Conservation (phyloP, 2,113 vertebrate species). For the Microtus montanus region DNA sequence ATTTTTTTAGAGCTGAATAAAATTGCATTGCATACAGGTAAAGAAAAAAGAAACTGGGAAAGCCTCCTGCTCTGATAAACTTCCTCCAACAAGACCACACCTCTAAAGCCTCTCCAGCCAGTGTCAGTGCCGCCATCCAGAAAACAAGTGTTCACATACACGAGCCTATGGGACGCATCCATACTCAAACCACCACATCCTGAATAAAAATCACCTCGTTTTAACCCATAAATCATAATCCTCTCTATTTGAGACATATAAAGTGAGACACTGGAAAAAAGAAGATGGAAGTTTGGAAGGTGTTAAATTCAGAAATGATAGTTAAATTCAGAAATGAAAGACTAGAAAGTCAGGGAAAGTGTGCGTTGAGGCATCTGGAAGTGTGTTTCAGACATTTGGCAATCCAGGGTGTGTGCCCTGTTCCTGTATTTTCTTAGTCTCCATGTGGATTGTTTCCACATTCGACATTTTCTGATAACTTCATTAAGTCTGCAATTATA, state of each 20-base stretch:
- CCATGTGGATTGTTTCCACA: slow-evolving; percentile 57
- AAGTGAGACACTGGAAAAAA: background rate
- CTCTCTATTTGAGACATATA: slow-evolving; percentile 32
- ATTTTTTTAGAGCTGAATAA: background rate
- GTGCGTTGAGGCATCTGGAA: slow-evolving; percentile 54
- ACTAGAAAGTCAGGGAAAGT: slow-evolving; percentile 1
- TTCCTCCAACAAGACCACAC: background rate
- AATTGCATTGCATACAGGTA: too few relatives aligned
- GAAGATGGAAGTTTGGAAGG: slow-evolving; percentile 13
- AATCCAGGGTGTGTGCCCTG: slow-evolving; percentile 17
- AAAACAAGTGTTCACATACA: background rate
- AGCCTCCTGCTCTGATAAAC: background rate
- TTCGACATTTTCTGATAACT: slow-evolving; percentile 74
- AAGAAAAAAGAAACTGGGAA: background rate
- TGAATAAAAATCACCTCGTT: slow-evolving; percentile 72
- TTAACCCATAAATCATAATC: slow-evolving; percentile 7
- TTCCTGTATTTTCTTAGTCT: background rate
- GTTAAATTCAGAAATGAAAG: background rate
- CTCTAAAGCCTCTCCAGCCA: background rate
- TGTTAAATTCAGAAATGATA: background rate
- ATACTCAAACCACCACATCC: background rate
- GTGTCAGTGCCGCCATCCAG: background rate
- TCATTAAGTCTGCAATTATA: slow-evolving; percentile 70
- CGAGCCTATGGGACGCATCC: background rate
- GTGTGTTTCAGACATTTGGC: slow-evolving; percentile 63